These are phyloP conservation scores for Dynastes hyllus DNA, from an alignment of 2,888 invertebrate genomes.

Conservation along the genomic window DNA sequence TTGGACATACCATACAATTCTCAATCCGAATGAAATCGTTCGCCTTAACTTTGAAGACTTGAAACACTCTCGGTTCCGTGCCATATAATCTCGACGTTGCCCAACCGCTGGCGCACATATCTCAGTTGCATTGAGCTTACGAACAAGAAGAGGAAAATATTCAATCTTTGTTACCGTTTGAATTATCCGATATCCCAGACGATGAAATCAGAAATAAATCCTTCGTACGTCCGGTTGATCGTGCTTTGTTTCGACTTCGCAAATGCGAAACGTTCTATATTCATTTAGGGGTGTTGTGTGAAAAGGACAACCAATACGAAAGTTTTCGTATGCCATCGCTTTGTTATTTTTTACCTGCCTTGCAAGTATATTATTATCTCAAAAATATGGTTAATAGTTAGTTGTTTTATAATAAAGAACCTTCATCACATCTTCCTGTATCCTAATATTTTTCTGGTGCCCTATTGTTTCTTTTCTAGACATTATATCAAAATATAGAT, in stretches of 20 bases:
- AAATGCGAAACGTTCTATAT: slow-evolving; percentile 8
- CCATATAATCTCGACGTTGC: slow-evolving; percentile 42
- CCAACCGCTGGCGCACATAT: slow-evolving; percentile 30
- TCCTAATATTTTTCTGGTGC: not conserved
- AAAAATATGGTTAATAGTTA: not conserved
- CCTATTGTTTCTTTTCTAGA: not conserved
- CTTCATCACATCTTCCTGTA: no score
- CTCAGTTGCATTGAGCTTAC: slow-evolving; percentile 28
- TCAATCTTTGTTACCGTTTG: slow-evolving; percentile 53
- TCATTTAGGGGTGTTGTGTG: not conserved
- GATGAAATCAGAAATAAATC: slow-evolving; percentile 48
- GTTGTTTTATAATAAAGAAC: no score
- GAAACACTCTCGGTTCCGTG: slow-evolving; percentile 39
- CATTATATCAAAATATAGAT: not conserved
- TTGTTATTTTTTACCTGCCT: not conserved
- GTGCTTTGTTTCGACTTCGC: slow-evolving; percentile 39
- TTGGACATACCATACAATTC: slow-evolving; percentile 50
- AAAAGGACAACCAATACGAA: not conserved
- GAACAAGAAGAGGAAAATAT: slow-evolving; percentile 44
- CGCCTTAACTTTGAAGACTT: slow-evolving; percentile 44
- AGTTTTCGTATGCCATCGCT: not conserved
- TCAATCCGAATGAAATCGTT: slow-evolving; percentile 50
- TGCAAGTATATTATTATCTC: not conserved
- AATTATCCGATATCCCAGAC: slow-evolving; percentile 49
- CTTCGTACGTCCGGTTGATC: slow-evolving; percentile 36